phyloP scores from a whole-genome alignment of 2,113 vertebrate genomes.

The Panthera uncia region DNA sequence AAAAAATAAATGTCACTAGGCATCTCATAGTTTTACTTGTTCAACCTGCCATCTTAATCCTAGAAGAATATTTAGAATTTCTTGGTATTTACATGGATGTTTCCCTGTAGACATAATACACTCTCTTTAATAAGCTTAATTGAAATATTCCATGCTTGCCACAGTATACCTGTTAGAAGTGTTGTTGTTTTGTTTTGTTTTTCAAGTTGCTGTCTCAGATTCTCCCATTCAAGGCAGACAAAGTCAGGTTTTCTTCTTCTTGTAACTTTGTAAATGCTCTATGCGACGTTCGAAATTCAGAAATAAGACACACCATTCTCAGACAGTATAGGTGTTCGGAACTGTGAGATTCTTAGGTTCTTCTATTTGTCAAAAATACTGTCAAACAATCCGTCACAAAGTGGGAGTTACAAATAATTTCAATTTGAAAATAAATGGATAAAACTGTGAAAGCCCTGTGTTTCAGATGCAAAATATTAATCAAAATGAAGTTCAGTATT shows the following conservation, averaged over 20 bases:
- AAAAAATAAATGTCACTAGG: background rate
- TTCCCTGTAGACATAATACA: background rate
- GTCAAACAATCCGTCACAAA: background rate
- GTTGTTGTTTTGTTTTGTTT: background rate
- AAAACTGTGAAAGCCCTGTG: background rate
- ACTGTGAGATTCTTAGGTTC: background rate
- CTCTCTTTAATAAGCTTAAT: background rate
- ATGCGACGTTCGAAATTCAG: background rate
- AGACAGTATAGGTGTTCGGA: background rate
- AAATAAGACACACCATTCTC: background rate
- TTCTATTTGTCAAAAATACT: background rate
- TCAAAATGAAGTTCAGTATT: background rate
- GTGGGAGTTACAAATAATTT: background rate
- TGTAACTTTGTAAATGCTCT: background rate
- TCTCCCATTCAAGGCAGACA: background rate
- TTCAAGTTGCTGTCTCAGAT: background rate
- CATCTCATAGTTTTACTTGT: background rate
- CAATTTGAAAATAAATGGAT: background rate
- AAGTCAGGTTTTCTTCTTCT: background rate
- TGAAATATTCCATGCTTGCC: background rate
- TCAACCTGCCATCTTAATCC: background rate
- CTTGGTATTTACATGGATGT: background rate
- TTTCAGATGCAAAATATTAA: background rate
- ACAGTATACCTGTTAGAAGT: background rate
- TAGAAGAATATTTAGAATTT: background rate